Percentiles rank a stretch among this genome's conserved stretches.
phyloP scores from a whole-genome alignment of 2,888 invertebrate species.

The Heliothis peltigera region DNA sequence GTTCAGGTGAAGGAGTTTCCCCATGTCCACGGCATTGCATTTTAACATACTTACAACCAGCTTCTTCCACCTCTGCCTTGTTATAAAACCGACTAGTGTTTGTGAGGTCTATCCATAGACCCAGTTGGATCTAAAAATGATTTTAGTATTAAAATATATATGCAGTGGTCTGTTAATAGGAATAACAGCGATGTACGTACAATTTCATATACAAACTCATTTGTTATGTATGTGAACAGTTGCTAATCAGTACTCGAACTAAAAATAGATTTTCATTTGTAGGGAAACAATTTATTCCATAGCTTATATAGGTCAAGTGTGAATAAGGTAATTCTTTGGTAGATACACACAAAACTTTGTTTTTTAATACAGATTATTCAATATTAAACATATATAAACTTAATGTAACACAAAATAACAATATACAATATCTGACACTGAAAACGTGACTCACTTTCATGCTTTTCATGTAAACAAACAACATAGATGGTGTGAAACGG shows the following conservation, averaged over 20 bases:
- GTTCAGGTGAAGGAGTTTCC: slow-evolving; percentile 96
- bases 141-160: not conserved
- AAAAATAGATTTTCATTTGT: slow-evolving; percentile 58
- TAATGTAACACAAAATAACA: slow-evolving; percentile 17
- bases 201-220: slow-evolving; percentile 20
- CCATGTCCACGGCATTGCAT: slow-evolving; percentile 97
- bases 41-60: slow-evolving; percentile 96
- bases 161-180: not conserved
- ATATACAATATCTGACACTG: slow-evolving; percentile 23
- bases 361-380: not conserved
- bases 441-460: slow-evolving; percentile 91
- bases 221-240: slow-evolving; percentile 25
- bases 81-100: slow-evolving; percentile 98
- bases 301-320: slow-evolving; percentile 28
- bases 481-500: slow-evolving; percentile 96
- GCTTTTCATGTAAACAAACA: slow-evolving; percentile 94
- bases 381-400: not conserved
- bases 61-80: slow-evolving; percentile 93
- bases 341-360: not conserved
- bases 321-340: not conserved
- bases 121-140: slow-evolving; percentile 93
- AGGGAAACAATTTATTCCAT: slow-evolving; percentile 47
- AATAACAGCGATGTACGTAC: not conserved
- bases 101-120: slow-evolving; percentile 99
- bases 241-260: slow-evolving; percentile 18